These are phyloP conservation scores for Dendrolimus houi DNA, from an alignment of 2,888 invertebrate species.

Conservation along the genomic window DNA sequence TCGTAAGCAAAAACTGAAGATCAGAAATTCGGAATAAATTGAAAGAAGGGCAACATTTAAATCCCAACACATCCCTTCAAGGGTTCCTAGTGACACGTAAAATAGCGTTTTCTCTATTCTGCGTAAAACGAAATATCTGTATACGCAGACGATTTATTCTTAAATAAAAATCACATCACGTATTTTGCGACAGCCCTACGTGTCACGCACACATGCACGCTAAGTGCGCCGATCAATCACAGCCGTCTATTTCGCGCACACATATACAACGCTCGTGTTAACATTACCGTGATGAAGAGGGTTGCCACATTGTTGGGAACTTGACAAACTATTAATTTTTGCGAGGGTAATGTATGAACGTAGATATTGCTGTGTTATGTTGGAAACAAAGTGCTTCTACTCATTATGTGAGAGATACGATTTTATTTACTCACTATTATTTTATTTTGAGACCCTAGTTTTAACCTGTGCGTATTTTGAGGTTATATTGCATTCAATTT, in stretches of 20 bases:
- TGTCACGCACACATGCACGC: conserved; percentile 22
- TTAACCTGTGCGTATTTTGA: too few species aligned
- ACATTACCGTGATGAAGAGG: not conserved
- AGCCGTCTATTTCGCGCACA: conserved; percentile 17
- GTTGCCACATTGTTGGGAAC: not conserved
- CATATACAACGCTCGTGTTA: conserved; percentile 1
- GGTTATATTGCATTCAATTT: too few species aligned
- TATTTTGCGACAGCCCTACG: conserved; percentile 28
- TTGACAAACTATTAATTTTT: conserved; percentile 1
- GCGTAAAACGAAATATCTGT: not conserved
- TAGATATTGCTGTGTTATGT: not conserved
- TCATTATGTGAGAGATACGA: too few species aligned
- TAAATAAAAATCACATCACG: conserved; percentile 23
- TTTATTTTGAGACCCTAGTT: too few species aligned
- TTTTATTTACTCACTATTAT: too few species aligned
- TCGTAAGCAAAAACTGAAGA: not conserved
- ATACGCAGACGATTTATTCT: conserved; percentile 11
- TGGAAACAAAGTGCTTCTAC: not conserved
- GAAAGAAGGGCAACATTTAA: not conserved
- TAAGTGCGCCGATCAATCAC: conserved; percentile 33
- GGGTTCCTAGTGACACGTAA: not conserved
- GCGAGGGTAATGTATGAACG: not conserved
- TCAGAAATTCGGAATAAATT: not conserved
- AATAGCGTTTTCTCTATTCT: too few species aligned
- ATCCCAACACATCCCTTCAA: not conserved